These are phyloP conservation scores for Aselliscus stoliczkanus DNA, from an alignment of 2,797 vertebrate genomes.

Conservation along the genomic window DNA sequence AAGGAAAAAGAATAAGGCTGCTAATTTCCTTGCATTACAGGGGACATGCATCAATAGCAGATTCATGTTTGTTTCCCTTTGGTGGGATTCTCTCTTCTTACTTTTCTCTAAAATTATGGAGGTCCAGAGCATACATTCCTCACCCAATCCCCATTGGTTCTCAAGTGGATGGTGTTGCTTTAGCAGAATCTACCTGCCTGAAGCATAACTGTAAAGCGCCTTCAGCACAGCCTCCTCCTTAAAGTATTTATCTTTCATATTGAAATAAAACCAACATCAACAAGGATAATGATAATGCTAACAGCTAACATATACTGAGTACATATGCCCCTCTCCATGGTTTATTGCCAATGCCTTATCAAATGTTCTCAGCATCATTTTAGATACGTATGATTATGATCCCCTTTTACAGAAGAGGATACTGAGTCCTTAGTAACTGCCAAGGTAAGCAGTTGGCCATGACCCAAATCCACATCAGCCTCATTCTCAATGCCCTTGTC, in stretches of 20 bases:
- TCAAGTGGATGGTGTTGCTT: background rate
- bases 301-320: background rate
- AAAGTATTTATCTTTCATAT: background rate
- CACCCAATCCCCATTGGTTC: background rate
- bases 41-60: background rate
- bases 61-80: background rate
- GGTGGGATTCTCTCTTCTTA: background rate
- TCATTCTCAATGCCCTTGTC: background rate
- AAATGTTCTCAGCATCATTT: background rate
- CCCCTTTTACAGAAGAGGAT: background rate
- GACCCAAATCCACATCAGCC: background rate
- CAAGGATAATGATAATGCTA: background rate
- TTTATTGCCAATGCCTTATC: background rate
- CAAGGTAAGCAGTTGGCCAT: background rate
- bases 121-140: background rate
- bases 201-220: background rate
- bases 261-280: background rate
- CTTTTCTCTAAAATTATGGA: background rate
- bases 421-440: background rate
- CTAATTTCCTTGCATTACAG: background rate
- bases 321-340: background rate
- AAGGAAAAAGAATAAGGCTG: background rate
- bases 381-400: background rate
- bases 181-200: background rate
- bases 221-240: background rate